Conservation (phyloP, 1,140 invertebrate species). For the Globodera ellingtonae region DNA sequence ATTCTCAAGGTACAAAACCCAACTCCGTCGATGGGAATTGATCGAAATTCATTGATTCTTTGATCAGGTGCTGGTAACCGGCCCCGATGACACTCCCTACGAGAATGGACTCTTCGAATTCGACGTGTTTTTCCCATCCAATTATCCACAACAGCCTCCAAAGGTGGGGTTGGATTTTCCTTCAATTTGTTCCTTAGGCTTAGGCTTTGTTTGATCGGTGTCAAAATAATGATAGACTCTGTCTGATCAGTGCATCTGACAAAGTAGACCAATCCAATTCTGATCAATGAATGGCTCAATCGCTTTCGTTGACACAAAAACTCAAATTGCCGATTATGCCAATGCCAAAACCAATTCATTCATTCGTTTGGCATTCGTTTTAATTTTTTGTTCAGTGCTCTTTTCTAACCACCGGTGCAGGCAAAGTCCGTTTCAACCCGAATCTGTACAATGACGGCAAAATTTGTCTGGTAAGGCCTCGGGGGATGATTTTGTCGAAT, state of each 20-base stretch:
- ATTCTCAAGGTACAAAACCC: slow-evolving; percentile 42
- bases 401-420: slow-evolving; percentile 72
- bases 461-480: slow-evolving; percentile 69
- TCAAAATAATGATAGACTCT: too few relatives aligned
- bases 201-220: too few relatives aligned
- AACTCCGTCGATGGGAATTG: background rate
- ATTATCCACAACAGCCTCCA: slow-evolving; percentile 70
- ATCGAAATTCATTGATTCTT: background rate
- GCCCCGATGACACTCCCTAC: slow-evolving; percentile 74
- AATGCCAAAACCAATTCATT: too few relatives aligned
- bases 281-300: too few relatives aligned
- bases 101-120: slow-evolving; percentile 72
- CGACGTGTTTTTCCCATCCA: slow-evolving; percentile 68
- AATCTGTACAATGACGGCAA: slow-evolving; percentile 73
- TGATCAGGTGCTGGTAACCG: slow-evolving; percentile 71
- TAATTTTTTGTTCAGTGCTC: slow-evolving; percentile 64
- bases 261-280: too few relatives aligned
- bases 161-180: slow-evolving; percentile 41
- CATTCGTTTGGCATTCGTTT: too few relatives aligned
- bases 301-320: too few relatives aligned
- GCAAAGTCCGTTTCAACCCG: slow-evolving; percentile 72
- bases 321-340: too few relatives aligned
- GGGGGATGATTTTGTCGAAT: background rate
- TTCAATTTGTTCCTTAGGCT: too few relatives aligned
- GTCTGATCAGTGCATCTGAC: too few relatives aligned